Conservation (phyloP, 2,888 invertebrate genomes). For the Dryococelus australis region DNA sequence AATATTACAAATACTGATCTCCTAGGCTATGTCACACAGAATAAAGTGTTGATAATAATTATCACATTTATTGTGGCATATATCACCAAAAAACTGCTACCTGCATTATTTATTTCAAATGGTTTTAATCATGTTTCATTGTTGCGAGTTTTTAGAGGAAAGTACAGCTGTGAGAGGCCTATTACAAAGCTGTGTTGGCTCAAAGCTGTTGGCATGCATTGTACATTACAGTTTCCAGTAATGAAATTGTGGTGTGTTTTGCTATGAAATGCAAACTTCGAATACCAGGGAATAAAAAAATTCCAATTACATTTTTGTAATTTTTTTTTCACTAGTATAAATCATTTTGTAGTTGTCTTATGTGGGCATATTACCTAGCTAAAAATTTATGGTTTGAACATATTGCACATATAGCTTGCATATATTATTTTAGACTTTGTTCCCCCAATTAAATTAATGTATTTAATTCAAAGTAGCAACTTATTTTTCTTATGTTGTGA, state of each 20-base stretch:
- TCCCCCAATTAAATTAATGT: background rate
- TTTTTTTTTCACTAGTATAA: background rate
- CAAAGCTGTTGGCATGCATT: background rate
- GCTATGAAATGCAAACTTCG: background rate
- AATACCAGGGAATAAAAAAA: background rate
- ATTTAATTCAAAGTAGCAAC: background rate
- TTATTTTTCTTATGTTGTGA: background rate
- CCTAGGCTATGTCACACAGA: background rate
- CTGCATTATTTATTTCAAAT: background rate
- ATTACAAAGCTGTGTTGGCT: background rate
- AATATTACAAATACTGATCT: background rate
- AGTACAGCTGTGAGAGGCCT: background rate
- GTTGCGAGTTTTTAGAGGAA: background rate
- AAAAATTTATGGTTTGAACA: background rate
- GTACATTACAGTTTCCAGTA: background rate
- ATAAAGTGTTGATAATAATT: background rate
- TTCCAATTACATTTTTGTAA: background rate
- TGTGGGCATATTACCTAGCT: background rate
- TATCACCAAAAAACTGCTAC: conserved; percentile 1
- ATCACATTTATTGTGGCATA: background rate
- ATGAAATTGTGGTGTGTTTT: background rate
- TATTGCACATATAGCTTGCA: background rate
- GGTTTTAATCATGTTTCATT: background rate
- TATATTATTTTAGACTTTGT: background rate
- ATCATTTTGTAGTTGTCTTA: too few relatives aligned